Percentiles rank a stretch among this genome's conserved stretches.
These are phyloP conservation scores for Dendrolimus pini DNA, from an alignment of 2,888 invertebrate genomes.

Conservation along the genomic window DNA sequence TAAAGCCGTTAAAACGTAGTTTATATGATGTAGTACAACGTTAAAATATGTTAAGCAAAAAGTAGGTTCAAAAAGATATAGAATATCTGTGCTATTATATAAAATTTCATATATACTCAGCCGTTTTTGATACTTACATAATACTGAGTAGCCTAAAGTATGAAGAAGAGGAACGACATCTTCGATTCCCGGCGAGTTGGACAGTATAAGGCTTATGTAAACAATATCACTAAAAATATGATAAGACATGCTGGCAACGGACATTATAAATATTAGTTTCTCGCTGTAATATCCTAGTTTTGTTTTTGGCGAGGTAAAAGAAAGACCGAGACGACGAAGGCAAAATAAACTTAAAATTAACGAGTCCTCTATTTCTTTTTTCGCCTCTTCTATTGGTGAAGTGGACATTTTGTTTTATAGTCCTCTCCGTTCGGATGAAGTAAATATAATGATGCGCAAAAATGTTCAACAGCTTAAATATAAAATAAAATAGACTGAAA, in stretches of 20 bases:
- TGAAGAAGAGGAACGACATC: slow-evolving; percentile 66
- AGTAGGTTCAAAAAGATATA: too few species aligned
- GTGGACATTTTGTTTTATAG: slow-evolving; percentile 30
- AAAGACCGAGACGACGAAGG: slow-evolving; percentile 53
- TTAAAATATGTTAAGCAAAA: too few species aligned
- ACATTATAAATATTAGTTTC: slow-evolving; percentile 42
- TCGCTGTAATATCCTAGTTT: slow-evolving; percentile 31
- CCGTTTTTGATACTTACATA: slow-evolving; percentile 44
- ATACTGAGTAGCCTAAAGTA: slow-evolving; percentile 61
- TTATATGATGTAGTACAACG: too few species aligned
- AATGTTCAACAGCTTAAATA: too few species aligned
- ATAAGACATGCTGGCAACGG: slow-evolving; percentile 48
- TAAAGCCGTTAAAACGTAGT: too few species aligned
- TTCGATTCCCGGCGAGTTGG: slow-evolving; percentile 59
- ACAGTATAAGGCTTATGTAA: slow-evolving; percentile 53
- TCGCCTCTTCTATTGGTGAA: slow-evolving; percentile 34
- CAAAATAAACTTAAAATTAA: slow-evolving; percentile 45
- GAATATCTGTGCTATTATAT: too few species aligned
- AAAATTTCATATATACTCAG: too few species aligned
- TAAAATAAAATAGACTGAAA: slow-evolving; percentile 7
- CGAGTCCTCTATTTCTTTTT: slow-evolving; percentile 51
- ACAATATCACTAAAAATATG: slow-evolving; percentile 62
- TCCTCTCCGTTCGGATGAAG: slow-evolving; percentile 18
- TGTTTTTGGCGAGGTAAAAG: slow-evolving; percentile 38
- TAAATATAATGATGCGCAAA: slow-evolving; percentile 9